These are phyloP conservation scores for Garrulus glandarius DNA, from an alignment of 2,797 vertebrate genomes.

Conservation along the genomic window DNA sequence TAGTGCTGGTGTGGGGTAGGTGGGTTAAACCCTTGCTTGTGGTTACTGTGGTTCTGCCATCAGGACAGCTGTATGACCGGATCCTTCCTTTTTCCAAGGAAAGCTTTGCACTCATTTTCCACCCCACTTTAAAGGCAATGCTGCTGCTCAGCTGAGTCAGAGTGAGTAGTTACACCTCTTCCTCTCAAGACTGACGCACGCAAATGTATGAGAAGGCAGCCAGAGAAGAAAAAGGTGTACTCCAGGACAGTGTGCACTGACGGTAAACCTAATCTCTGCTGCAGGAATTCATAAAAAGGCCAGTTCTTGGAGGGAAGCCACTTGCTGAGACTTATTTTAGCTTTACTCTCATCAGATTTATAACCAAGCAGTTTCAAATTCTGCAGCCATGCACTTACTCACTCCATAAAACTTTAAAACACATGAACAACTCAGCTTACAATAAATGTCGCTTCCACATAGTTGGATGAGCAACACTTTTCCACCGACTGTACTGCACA, in stretches of 20 bases:
- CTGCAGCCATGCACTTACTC: slow-evolving; percentile 10
- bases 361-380: slow-evolving; percentile 29
- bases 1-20: background rate
- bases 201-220: background rate
- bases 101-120: background rate
- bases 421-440: background rate
- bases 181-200: background rate
- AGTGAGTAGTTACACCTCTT: background rate
- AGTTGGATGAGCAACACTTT: background rate
- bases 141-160: background rate
- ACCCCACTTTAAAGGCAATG: background rate
- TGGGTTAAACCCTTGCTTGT: background rate
- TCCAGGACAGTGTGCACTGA: background rate
- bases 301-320: background rate
- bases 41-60: background rate
- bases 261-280: background rate
- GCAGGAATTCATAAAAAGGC: slow-evolving; percentile 8
- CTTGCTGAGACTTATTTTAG: slow-evolving; percentile 32
- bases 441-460: background rate
- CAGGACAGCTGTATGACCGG: background rate
- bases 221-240: background rate
- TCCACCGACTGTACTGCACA: background rate
- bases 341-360: slow-evolving; percentile 51
- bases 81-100: background rate
- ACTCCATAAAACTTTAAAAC: slow-evolving; percentile 49